phyloP scores from a whole-genome alignment of 2,888 invertebrate species.

The Dasypogon diadema region DNA sequence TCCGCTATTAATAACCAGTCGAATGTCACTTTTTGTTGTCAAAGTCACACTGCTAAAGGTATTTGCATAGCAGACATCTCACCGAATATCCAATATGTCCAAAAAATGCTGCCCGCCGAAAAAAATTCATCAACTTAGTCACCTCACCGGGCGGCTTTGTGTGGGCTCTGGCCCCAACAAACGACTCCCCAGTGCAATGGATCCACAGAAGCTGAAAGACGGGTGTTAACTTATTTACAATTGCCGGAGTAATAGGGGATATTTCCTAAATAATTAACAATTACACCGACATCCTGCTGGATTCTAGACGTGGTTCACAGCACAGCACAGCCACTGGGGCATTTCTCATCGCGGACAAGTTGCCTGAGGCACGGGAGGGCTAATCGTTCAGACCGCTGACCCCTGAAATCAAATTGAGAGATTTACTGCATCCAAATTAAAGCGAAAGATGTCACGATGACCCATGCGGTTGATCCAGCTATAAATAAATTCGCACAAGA shows the following conservation, averaged over 20 bases:
- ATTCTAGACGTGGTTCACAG: background rate
- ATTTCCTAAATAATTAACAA: slow-evolving; percentile 44
- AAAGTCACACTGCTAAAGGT: slow-evolving; percentile 20
- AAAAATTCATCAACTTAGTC: slow-evolving; percentile 43
- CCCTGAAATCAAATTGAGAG: slow-evolving; percentile 43
- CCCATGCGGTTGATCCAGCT: slow-evolving; percentile 42
- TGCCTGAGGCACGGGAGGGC: background rate
- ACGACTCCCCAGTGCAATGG: background rate
- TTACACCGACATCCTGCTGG: background rate
- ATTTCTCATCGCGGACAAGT: too few relatives aligned
- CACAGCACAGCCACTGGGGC: too few relatives aligned
- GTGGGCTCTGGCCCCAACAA: background rate
- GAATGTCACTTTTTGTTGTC: slow-evolving; percentile 35
- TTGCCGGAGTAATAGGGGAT: slow-evolving; percentile 27
- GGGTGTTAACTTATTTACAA: slow-evolving; percentile 15
- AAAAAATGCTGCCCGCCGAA: slow-evolving; percentile 38
- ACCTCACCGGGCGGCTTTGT: slow-evolving; percentile 14
- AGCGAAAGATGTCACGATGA: slow-evolving; percentile 45
- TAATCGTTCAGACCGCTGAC: slow-evolving; percentile 27
- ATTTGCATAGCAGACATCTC: slow-evolving; percentile 50
- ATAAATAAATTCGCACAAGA: slow-evolving; percentile 48
- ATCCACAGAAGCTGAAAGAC: background rate
- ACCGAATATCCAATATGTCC: slow-evolving; percentile 40
- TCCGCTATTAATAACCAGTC: slow-evolving; percentile 40
- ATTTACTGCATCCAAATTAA: slow-evolving; percentile 44